phyloP scores from a whole-genome alignment of 2,888 invertebrate genomes.

The Cephus runcator region DNA sequence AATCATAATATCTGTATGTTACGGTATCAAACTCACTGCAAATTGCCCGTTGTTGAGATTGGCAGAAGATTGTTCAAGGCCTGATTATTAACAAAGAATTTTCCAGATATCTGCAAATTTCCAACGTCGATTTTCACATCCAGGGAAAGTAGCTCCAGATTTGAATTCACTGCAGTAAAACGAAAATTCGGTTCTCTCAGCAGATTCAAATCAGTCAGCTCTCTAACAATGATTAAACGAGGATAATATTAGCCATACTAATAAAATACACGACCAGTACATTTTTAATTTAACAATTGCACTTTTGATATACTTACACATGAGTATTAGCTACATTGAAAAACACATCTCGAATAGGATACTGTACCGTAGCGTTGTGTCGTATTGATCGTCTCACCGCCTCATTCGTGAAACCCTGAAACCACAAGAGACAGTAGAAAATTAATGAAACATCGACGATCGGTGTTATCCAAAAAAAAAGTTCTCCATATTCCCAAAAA shows the following conservation, averaged over 20 bases:
- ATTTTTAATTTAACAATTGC: not conserved
- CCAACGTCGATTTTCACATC: conserved; percentile 36
- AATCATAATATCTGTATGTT: not conserved
- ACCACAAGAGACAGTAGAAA: not conserved
- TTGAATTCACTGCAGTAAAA: conserved; percentile 9
- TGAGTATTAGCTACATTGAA: conserved; percentile 14
- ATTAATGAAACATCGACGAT: not conserved
- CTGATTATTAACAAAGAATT: conserved; percentile 56
- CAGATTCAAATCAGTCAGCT: conserved; percentile 13
- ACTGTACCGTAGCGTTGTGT: conserved; percentile 1
- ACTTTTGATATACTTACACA: conserved; percentile 11
- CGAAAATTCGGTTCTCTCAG: conserved; percentile 15
- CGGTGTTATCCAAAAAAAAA: not conserved
- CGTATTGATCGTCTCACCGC: conserved; percentile 19
- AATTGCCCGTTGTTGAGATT: conserved; percentile 54
- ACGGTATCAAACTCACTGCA: conserved; percentile 47
- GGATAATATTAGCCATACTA: not conserved
- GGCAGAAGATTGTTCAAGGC: conserved; percentile 56
- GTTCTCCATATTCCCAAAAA: not conserved
- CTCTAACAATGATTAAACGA: not conserved
- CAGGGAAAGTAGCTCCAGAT: conserved; percentile 11
- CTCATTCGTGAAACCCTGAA: conserved; percentile 16
- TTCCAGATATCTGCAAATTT: conserved; percentile 54
- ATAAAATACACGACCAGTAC: not conserved
- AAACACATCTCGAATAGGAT: conserved; percentile 13